Evolutionary conservation across 2,888 invertebrate species (phyloP), one percentile per base, ranked within the genome.

Genomic region (Spilarctia lutea): DNA sequence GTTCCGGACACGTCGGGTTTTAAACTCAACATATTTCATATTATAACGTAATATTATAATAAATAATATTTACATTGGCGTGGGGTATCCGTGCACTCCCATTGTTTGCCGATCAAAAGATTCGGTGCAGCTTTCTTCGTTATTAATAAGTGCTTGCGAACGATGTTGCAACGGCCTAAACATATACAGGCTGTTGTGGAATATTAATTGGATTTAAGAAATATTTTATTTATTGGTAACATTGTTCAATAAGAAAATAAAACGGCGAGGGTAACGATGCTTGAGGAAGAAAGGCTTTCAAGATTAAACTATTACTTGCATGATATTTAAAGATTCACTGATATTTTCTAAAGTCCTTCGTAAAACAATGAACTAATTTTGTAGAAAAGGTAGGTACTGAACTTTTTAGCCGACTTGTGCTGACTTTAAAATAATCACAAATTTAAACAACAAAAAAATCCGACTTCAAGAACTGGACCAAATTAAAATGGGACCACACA

Each of bases 111-210:
- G 94, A 96, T 96, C 94, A 92, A 85, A 87, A 90, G 89, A 94
- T 94, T 94, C 88, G 90, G 91, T 88, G 87, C 87, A 87, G 91
- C 94, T 95, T 94, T 94, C 94, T 93, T 94, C 93, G 91, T 93
- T 94, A 94, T 94, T 95, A 96, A 94, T 95, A 95, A 94, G 94
- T 90, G 92, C 94, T 89, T 89, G 91, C 91, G 89, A 91, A 92
- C 91, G 91, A 89, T 91, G 92, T 89, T 87, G 90, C 93, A 92
- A 92, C 92, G 89, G 91, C 91, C 79, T 79, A 71, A 66, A 65
- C 48, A 75, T 75, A 73, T 91, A 95, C 90, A 94, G 93, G 85
- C 0, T 92, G 95, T 24, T 71, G 45, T 35, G 27, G 39, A 30
- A 60, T 20, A n/a, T 42, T 35, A 33, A 20, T 11, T 20, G 8